Conservation (phyloP, 2,113 vertebrate genomes). For the Vidua macroura region DNA sequence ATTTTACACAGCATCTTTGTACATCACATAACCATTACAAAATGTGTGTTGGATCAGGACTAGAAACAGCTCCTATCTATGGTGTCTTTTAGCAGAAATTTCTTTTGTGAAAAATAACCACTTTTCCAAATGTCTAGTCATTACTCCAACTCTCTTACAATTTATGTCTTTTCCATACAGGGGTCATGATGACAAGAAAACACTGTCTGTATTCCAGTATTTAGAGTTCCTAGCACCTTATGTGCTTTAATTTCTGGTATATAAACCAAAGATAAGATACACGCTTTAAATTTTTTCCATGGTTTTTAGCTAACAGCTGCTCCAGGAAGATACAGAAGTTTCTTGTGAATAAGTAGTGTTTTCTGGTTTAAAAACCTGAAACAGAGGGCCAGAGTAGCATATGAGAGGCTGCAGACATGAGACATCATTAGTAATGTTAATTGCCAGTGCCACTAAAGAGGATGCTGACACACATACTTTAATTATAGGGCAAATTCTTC, state of each 20-base stretch:
- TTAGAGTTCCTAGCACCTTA: background rate
- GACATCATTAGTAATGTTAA: slow-evolving; percentile 37
- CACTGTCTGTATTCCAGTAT: background rate
- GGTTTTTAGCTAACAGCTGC: background rate
- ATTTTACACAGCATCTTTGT: background rate
- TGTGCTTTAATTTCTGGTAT: background rate
- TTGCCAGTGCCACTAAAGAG: slow-evolving; percentile 19
- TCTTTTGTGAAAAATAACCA: background rate
- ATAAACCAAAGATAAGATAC: background rate
- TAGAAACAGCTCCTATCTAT: background rate
- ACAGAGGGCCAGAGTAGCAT: background rate
- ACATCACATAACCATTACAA: background rate
- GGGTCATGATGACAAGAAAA: background rate
- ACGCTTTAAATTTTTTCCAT: background rate
- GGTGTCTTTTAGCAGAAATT: background rate
- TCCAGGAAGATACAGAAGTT: background rate
- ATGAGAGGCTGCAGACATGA: slow-evolving; percentile 2
- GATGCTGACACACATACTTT: slow-evolving; percentile 36
- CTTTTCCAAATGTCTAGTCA: background rate
- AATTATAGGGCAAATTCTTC: slow-evolving; percentile 47
- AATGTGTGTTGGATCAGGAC: background rate
- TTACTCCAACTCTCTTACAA: background rate
- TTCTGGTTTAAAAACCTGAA: background rate
- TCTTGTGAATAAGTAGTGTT: background rate
- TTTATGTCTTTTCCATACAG: background rate